Base-by-base conservation (phyloP, 2,888 invertebrate genomes). In the Brenthis ino region DNA sequence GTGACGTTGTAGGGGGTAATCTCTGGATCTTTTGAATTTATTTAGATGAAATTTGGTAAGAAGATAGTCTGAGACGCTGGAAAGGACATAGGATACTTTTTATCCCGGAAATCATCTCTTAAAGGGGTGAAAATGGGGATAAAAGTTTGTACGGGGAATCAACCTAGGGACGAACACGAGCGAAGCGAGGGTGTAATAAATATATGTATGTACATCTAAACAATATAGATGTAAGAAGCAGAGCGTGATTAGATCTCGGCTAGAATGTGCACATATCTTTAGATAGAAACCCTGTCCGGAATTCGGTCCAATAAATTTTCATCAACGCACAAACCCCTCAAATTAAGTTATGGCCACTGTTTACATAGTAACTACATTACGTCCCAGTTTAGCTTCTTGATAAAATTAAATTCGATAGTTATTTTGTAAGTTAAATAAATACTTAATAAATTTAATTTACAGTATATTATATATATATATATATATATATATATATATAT, bases 271-370 rank as follows among this genome's bases (percentile, higher is more conserved):
- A 60, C 63, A 60, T 51, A 61, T 68, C 66, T 67, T 16, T 28
- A 56, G 67, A 63, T 56, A 57, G 64, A 69, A 71, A 68, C 68
- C 70, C 47, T 57, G 63, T 65, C 64, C 60, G 65, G 73, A 71
- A 70, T 74, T 72, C 58, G 67, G 69, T 65, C 65, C 75, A 58
- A 74, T 76, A 76, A 76, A 75, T 77, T 76, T 75, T 74, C 77
- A 77, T 78, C 75, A 76, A 67, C 71, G 70, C 66, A 70, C 68
- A 71, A 70, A 72, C 68, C 74, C 72, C 64, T 70, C 69, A 72
- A 77, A 77, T 75, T 72, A 71, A 76, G 72, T 77, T 77, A 76
- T 72, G 73, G 69, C 64, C 61, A 64, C 68, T 75, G 76, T 77
- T 78, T 76, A 76, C 77, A 76, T 73, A 75, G 71, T 72, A 74